phyloP scores from a whole-genome alignment of 2,888 invertebrate genomes.

The Drosophila austrosaltans region DNA sequence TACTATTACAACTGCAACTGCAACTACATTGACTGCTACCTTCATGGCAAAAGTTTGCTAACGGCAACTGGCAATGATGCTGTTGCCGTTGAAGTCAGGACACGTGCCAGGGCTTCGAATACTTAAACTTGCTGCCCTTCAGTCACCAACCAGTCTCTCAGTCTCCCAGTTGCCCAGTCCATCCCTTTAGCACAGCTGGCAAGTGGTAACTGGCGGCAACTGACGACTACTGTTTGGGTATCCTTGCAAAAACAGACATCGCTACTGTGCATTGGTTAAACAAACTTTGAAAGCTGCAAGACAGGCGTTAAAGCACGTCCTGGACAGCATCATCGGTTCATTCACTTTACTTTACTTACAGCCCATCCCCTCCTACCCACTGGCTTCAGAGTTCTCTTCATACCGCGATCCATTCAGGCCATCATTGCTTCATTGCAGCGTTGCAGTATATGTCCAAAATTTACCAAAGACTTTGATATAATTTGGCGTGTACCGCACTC shows the following conservation, averaged over 20 bases:
- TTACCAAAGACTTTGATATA: constrained; percentile 67
- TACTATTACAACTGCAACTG: not conserved
- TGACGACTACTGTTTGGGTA: constrained; percentile 8
- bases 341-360: constrained; percentile 48
- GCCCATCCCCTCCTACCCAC: not conserved
- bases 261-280: constrained; percentile 63
- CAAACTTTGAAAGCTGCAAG: constrained; percentile 73
- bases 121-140: constrained; percentile 54
- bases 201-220: constrained; percentile 39
- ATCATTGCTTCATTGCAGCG: constrained; percentile 4
- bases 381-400: not conserved
- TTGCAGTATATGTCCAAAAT: constrained; percentile 69
- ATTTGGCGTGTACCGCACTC: constrained; percentile 67
- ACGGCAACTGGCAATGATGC: not conserved
- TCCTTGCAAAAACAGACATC: constrained; percentile 54
- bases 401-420: not conserved
- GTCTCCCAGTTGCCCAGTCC: not conserved
- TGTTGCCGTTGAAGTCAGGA: constrained; percentile 24
- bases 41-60: not conserved
- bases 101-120: constrained; percentile 60
- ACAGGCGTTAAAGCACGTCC: constrained; percentile 75
- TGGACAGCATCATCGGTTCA: constrained; percentile 54
- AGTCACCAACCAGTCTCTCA: too few species aligned
- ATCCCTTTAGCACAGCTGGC: not conserved
- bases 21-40: not conserved